Base-by-base conservation (phyloP, 2,113 vertebrate species). In the Prolemur simus region DNA sequence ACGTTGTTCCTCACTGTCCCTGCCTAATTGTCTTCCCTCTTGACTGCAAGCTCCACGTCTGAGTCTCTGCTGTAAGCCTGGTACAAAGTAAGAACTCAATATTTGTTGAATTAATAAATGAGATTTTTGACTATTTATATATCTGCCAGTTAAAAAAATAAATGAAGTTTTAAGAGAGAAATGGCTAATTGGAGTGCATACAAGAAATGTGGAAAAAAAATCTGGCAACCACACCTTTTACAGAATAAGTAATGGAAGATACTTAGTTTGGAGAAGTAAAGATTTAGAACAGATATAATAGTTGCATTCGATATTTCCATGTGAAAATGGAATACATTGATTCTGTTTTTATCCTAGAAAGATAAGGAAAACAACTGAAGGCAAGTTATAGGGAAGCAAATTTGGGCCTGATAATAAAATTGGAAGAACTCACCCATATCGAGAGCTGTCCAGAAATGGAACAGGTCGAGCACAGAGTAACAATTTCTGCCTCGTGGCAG, bases 321-420 rank as follows among this genome's bases (percentile, higher is more conserved):
- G 11, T 39, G 58, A 74, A 78, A 68, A 18, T 18, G 27, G 27
- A 69, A 54, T 63, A 13, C 2, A 39, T 54, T 85, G 66, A 78
- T 92, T 89, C 18, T 42, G 11, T 86, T 87, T 84, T 91, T 52
- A 58, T 74, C 54, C 64, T 52, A 64, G 90, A 81, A 77, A 95
- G 39, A 20, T 71, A 77, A 91, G 20, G 71, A 49, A 56, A 60
- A 34, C 18, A 64, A 80, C 17, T 21, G 37, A 93, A 82, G n/a
- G 0, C 34, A 52, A 91, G 45, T 74, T n/a, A 64, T 7, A 91
- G 37, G 63, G 39, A 78, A 87, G 54, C 37, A 80, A 77, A 87
- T 71, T 78, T 68, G 54, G 83, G 23, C 10, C 80, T 76, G 45
- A 76, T 42, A 76, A 77, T 58, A 74, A 92, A 90, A 77, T 13